Percentiles rank a stretch among this genome's conserved stretches.
phyloP scores from a whole-genome alignment of 2,797 vertebrate genomes.

The Alfaro cultratus region DNA sequence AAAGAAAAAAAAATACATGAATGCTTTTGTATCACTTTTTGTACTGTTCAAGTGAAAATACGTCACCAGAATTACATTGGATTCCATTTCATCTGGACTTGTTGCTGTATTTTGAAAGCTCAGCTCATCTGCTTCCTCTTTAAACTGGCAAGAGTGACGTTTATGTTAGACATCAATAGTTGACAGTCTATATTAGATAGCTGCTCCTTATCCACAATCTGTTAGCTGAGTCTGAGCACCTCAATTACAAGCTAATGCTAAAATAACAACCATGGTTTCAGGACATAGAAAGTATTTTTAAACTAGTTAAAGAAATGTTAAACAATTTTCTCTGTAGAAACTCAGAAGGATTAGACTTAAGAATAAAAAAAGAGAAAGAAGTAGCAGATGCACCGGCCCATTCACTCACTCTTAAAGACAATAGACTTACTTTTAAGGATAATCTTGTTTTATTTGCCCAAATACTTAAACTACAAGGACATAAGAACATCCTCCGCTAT shows the following conservation, averaged over 20 bases:
- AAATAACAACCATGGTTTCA: not conserved
- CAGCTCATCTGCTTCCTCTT: not conserved
- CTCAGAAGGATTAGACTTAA: too few species aligned
- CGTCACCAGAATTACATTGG: not conserved
- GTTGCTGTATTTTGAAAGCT: constrained; percentile 50
- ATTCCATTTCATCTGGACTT: not conserved
- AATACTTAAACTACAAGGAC: constrained; percentile 87
- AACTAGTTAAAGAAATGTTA: not conserved
- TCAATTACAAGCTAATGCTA: not conserved
- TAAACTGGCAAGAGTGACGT: not conserved
- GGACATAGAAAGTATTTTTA: not conserved
- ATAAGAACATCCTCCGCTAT: constrained; percentile 86
- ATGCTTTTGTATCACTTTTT: not conserved
- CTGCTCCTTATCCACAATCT: constrained; percentile 21
- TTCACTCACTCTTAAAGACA: not conserved
- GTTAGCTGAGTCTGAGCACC: constrained; percentile 27
- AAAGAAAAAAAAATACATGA: not conserved
- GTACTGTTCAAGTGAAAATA: not conserved
- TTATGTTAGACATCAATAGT: constrained; percentile 29
- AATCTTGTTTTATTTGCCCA: constrained; percentile 83
- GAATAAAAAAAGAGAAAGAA: not conserved
- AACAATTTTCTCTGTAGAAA: not conserved
- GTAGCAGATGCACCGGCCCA: not conserved
- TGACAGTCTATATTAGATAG: not conserved
- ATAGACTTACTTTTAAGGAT: constrained; percentile 67